phyloP scores from a whole-genome alignment of 2,888 invertebrate species.

The Choreutis nemorana region DNA sequence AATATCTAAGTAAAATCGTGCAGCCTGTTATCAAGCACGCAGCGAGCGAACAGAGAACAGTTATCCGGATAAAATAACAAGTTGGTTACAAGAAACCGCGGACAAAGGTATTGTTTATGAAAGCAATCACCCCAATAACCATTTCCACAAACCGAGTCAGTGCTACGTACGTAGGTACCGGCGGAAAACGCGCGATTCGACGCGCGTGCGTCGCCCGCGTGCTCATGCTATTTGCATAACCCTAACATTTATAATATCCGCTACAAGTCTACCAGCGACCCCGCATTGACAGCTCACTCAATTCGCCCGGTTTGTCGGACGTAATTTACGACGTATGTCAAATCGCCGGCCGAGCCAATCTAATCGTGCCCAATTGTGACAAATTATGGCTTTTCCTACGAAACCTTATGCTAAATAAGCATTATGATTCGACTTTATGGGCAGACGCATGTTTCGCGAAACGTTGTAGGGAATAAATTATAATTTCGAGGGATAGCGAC shows the following conservation, averaged over 20 bases:
- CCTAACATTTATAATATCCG: constrained; percentile 27
- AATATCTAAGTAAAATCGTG: constrained; percentile 22
- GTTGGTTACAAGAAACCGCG: constrained; percentile 40
- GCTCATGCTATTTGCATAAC: constrained; percentile 45
- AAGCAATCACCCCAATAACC: constrained; percentile 65
- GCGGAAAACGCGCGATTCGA: constrained; percentile 62
- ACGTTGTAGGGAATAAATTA: constrained; percentile 32
- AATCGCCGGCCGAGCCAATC: constrained; percentile 60
- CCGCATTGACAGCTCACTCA: constrained; percentile 30
- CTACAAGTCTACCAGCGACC: constrained; percentile 14
- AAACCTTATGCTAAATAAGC: constrained; percentile 53
- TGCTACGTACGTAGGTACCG: constrained; percentile 27
- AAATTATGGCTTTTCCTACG: constrained; percentile 64
- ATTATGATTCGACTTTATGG: constrained; percentile 49
- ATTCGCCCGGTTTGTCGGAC: constrained; percentile 35
- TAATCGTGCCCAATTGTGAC: constrained; percentile 65
- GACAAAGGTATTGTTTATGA: constrained; percentile 65
- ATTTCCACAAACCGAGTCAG: constrained; percentile 57
- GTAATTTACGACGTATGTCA: constrained; percentile 63
- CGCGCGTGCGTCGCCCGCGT: constrained; percentile 52
- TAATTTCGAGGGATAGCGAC: constrained; percentile 26
- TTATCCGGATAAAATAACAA: constrained; percentile 46
- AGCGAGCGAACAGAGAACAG: constrained; percentile 28
- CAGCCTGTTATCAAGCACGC: constrained; percentile 35
- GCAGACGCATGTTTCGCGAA: constrained; percentile 27